These are phyloP conservation scores for Zaprionus lineosus DNA, from an alignment of 2,888 invertebrate species.

Conservation along the genomic window DNA sequence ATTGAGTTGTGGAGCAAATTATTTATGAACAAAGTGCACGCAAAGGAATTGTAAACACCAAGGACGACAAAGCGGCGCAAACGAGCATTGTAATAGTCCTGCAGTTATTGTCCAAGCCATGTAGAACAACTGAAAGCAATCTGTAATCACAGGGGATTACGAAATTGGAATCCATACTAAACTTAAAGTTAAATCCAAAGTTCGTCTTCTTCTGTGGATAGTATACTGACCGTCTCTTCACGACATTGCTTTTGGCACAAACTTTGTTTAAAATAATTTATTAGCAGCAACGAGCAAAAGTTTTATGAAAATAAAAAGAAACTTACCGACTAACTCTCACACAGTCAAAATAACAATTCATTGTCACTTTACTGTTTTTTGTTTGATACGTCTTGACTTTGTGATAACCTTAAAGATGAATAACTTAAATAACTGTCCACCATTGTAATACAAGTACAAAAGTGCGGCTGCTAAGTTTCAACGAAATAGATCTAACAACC, in stretches of 20 bases:
- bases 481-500: conserved; percentile 6
- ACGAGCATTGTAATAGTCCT: conserved; percentile 46
- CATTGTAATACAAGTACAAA: too few species aligned
- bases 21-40: conserved; percentile 73
- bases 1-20: conserved; percentile 74
- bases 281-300: conserved; percentile 73
- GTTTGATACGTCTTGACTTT: conserved; percentile 57
- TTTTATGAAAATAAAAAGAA: conserved; percentile 65
- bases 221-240: conserved; percentile 49
- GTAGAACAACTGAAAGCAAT: conserved; percentile 26
- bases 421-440: too few species aligned
- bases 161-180: conserved; percentile 34
- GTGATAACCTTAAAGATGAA: too few species aligned
- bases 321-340: conserved; percentile 19
- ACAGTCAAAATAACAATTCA: conserved; percentile 54
- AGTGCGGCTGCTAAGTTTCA: conserved; percentile 48
- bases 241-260: conserved; percentile 46
- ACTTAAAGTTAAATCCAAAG: not conserved
- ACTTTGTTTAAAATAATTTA: conserved; percentile 69
- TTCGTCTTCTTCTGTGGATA: conserved; percentile 49
- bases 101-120: conserved; percentile 35
- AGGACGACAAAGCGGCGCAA: conserved; percentile 39
- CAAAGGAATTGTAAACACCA: conserved; percentile 59
- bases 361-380: conserved; percentile 46
- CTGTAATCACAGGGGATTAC: conserved; percentile 13